Evolutionary conservation across 2,113 vertebrate genomes (phyloP), one percentile per base, ranked within the genome.

Genomic region (Syrmaticus mikado): DNA sequence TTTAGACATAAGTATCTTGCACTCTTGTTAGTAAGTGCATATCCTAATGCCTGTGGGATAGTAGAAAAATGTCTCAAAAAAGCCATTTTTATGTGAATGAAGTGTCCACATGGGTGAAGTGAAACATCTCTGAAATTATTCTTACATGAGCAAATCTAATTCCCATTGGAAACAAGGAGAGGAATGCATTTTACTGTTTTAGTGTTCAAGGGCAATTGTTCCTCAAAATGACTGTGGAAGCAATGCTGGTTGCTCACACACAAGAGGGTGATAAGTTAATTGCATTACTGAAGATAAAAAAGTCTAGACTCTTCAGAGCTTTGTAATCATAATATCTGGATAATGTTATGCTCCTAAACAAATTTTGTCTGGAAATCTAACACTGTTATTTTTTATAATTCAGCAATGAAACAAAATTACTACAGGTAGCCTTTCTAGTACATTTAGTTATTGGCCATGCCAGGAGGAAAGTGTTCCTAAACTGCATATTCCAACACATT

Each of bases 391-490:
- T 77, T 28, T 38, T 82, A 83, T 85, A 73, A 87, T 57, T 38
- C 17, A 81, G 27, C 36, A 55, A 21, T 90, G 50, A 81, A 92
- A 75, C 16, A 91, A 94, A 90, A 92, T 71, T 62, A 34, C 32
- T 81, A 74, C 38, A 67, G 60, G 60, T 89, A 82, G 11, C 20
- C 45, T 64, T 10, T 32, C 40, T 88, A 67, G 74, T 28, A 55
- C 14, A 52, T 45, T 80, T 91, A 55, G 45, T 85, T 96, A 94
- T 70, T 58, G 71, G 45, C 68, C 62, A 73, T 70, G 80, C 82
- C 27, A 85, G n/a, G 34, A 92, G 62, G 66, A 70, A 88, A 93
- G 85, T 28, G 34, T 48, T 19, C 17, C 32, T 77, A 45, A 32
- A 27, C 12, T 55, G 8, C 71, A 3, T 52, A 60, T 93, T 91